These are phyloP conservation scores for Mixornis gularis DNA, from an alignment of 2,113 vertebrate genomes.

Conservation along the genomic window DNA sequence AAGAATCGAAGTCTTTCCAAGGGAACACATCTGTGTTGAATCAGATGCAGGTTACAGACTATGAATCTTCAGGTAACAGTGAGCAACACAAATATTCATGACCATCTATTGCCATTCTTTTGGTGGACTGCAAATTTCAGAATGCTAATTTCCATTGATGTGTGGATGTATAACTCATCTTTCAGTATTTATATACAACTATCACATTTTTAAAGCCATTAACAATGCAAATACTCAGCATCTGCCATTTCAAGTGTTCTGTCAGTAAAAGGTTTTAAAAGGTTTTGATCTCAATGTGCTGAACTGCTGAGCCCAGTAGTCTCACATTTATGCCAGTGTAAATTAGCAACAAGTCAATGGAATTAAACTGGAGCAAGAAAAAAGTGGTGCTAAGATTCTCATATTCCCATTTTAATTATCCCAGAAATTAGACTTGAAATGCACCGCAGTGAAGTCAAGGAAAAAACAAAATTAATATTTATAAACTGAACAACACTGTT, in stretches of 20 bases:
- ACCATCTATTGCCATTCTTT: conserved; percentile 41
- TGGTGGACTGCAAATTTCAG: not conserved
- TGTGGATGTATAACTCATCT: not conserved
- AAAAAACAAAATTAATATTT: not conserved
- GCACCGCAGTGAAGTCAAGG: not conserved
- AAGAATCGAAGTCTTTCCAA: conserved; percentile 13
- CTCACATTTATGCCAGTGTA: not conserved
- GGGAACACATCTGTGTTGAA: conserved; percentile 11
- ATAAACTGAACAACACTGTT: not conserved
- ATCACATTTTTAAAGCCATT: not conserved
- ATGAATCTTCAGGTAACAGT: conserved; percentile 1
- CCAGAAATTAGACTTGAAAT: not conserved
- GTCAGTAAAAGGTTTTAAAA: conserved; percentile 16
- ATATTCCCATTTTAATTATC: not conserved
- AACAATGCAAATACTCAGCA: conserved; percentile 8
- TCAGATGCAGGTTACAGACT: not conserved
- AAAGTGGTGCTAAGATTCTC: not conserved
- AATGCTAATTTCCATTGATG: conserved; percentile 23
- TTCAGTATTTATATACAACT: not conserved
- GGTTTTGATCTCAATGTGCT: conserved; percentile 2
- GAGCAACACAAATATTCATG: conserved; percentile 17
- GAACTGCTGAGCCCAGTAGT: conserved; percentile 12
- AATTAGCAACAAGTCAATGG: conserved; percentile 6
- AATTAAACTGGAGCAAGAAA: not conserved
- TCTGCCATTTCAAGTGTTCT: conserved; percentile 11